Percentiles rank a stretch among this genome's conserved stretches.
Conservation (phyloP, 1,140 invertebrate genomes). For the Dreissena rostriformis region DNA sequence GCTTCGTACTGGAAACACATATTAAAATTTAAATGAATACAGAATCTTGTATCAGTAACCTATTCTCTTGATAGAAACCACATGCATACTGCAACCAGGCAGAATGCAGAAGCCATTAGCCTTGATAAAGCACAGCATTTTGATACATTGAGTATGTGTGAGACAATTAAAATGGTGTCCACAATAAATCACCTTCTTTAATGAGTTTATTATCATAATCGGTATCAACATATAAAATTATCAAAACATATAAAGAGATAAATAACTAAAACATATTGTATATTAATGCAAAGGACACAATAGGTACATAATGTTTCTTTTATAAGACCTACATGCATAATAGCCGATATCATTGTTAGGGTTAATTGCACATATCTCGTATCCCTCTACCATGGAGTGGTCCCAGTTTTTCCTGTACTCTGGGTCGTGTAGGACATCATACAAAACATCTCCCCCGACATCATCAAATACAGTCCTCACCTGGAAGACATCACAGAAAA, state of each 20-base stretch:
- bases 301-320: no score
- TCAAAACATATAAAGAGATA: no score
- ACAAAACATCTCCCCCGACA: conserved; percentile 88
- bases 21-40: neutral
- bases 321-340: conserved; percentile 89
- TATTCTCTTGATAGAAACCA: no score
- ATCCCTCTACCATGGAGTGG: conserved; percentile 91
- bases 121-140: no score
- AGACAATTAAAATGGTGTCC: no score
- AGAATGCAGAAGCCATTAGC: no score
- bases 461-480: conserved; percentile 89
- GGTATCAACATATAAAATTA: no score
- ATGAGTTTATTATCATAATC: no score
- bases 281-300: neutral
- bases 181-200: no score
- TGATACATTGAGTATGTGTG: no score
- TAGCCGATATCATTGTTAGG: conserved; percentile 96
- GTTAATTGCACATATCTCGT: conserved; percentile 94
- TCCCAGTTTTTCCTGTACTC: conserved; percentile 95
- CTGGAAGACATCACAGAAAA: conserved; percentile 77
- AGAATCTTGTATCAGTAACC: no score
- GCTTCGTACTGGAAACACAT: conserved; percentile 87
- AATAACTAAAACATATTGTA: neutral
- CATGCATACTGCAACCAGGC: no score
- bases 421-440: conserved; percentile 94